Conservation (phyloP, 1,140 invertebrate species). For the Lasaia peninsularis region DNA sequence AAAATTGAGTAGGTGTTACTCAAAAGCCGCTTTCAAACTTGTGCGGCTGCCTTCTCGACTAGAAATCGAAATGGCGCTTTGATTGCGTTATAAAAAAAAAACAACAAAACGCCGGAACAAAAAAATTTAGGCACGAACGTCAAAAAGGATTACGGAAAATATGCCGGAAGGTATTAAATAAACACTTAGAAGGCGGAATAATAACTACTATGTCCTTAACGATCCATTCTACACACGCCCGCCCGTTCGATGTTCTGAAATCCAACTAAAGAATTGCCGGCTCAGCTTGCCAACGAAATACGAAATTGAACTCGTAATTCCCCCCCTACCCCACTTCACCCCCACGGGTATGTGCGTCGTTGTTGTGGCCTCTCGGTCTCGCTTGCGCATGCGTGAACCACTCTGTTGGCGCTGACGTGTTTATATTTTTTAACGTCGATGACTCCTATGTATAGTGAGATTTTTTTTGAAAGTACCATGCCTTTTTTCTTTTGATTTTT, state of each 20-base stretch:
- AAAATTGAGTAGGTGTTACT: conserved; percentile 69
- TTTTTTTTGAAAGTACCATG: no score
- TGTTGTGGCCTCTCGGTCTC: conserved; percentile 44
- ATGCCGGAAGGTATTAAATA: conserved; percentile 73
- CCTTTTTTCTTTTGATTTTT: no score
- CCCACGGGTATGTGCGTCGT: conserved; percentile 39
- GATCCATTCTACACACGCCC: conserved; percentile 75
- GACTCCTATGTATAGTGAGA: no score
- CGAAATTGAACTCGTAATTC: conserved; percentile 16
- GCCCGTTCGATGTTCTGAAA: conserved; percentile 76
- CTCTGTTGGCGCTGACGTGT: conserved; percentile 58
- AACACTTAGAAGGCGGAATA: conserved; percentile 75
- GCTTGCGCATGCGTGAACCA: conserved; percentile 59
- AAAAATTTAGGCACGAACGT: conserved; percentile 63
- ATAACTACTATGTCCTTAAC: conserved; percentile 69
- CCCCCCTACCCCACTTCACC: conserved; percentile 26
- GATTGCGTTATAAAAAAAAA: conserved; percentile 47
- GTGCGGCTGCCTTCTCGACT: conserved; percentile 72
- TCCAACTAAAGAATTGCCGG: conserved; percentile 69
- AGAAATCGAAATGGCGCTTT: conserved; percentile 72
- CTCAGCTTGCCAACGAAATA: conserved; percentile 23
- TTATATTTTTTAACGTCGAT: conserved; percentile 63
- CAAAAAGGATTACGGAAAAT: conserved; percentile 71
- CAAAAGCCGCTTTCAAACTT: conserved; percentile 75
- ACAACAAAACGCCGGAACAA: conserved; percentile 55